Percentiles rank a stretch among this genome's conserved stretches.
Evolutionary conservation across 1,140 invertebrate species (phyloP).

Genomic region (Anoplolepis gracilipes): DNA sequence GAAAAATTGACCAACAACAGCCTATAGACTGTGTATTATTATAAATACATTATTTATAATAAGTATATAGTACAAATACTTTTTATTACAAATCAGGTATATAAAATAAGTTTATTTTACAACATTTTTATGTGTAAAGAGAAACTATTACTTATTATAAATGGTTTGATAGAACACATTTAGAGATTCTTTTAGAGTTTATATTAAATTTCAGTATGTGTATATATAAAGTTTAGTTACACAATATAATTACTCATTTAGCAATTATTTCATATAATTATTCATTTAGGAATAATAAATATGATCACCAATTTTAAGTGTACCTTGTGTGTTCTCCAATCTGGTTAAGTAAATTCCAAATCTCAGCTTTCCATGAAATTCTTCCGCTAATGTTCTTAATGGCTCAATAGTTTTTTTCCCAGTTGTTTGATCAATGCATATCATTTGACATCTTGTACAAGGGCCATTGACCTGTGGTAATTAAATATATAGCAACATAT

Average conservation of each 20-base stretch:
- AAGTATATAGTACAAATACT: conserved; percentile 28
- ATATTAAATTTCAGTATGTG: not conserved
- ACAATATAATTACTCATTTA: not conserved
- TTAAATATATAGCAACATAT: conserved; percentile 7
- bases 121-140: not conserved
- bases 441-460: conserved; percentile 97
- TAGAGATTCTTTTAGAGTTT: not conserved
- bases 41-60: conserved; percentile 62
- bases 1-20: conserved; percentile 86
- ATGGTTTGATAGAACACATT: not conserved
- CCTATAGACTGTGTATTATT: conserved; percentile 86
- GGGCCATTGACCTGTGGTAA: conserved; percentile 89
- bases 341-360: conserved; percentile 91
- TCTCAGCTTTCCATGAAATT: conserved; percentile 90
- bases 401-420: conserved; percentile 94
- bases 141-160: not conserved
- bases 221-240: conserved; percentile 3
- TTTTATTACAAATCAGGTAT: conserved; percentile 35
- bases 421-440: conserved; percentile 95
- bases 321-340: conserved; percentile 59
- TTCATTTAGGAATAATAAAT: conserved; percentile 47
- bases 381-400: conserved; percentile 91
- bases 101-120: not conserved
- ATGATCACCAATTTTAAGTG: conserved; percentile 79
- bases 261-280: not conserved